Evolutionary conservation across 2,797 vertebrate genomes (phyloP).

Genomic region (Iguana delicatissima): DNA sequence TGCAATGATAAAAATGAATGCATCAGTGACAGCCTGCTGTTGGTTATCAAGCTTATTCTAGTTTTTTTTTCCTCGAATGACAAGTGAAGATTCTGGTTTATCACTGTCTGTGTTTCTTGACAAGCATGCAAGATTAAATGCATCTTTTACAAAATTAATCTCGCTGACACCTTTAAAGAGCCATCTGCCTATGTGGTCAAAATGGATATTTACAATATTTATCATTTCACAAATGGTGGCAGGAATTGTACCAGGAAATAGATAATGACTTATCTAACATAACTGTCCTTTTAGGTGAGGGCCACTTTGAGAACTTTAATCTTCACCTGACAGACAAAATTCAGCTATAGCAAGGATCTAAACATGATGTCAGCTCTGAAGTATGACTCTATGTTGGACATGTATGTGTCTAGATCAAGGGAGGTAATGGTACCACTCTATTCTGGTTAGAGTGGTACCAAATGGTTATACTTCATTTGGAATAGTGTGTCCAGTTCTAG

Average conservation of each 20-base stretch:
- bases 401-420: too few species aligned
- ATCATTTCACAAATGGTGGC: not conserved
- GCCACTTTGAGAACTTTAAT: not conserved
- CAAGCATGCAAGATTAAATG: not conserved
- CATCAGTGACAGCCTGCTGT: not conserved
- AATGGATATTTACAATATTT: conserved; percentile 17
- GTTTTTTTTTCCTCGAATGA: rapidly evolving
- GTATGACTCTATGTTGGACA: not conserved
- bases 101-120: not conserved
- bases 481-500: too few species aligned
- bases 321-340: not conserved
- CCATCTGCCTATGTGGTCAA: not conserved
- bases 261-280: not conserved
- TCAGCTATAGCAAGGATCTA: not conserved
- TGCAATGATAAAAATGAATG: not conserved
- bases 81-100: not conserved
- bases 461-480: too few species aligned
- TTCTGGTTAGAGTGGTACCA: too few species aligned
- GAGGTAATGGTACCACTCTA: too few species aligned
- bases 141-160: not conserved
- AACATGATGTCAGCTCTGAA: not conserved
- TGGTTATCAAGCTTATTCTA: not conserved
- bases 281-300: not conserved
- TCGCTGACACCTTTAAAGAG: not conserved
- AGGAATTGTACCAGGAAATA: conserved; percentile 7